Conservation (phyloP, 53 echinoderm and acorn worm species). For the Paracentrotus lividus region DNA sequence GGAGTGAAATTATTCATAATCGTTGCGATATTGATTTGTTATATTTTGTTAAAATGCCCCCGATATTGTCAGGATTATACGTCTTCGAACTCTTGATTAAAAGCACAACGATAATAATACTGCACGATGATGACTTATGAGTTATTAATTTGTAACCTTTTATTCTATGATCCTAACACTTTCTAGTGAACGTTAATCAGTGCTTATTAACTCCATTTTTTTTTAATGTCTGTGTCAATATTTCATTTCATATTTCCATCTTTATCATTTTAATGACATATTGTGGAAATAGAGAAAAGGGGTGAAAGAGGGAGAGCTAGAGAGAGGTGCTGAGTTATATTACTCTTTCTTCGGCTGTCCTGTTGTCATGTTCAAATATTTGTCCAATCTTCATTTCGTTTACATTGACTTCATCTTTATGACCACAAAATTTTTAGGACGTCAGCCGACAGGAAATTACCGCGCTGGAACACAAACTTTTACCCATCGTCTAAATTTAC, state of each 20-base stretch:
- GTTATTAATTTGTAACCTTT: too few species aligned
- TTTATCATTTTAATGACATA: not conserved
- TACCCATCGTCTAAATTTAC: not conserved
- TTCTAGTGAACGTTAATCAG: too few species aligned
- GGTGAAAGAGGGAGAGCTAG: too few species aligned
- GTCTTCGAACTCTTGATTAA: too few species aligned
- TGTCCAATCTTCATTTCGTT: slow-evolving; percentile 13
- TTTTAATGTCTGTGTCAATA: not conserved
- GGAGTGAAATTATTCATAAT: too few species aligned
- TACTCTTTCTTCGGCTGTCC: not conserved
- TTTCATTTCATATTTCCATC: not conserved
- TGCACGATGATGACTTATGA: too few species aligned
- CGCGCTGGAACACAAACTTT: slow-evolving; percentile 9
- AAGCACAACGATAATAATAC: too few species aligned
- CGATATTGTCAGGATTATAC: too few species aligned
- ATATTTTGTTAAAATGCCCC: too few species aligned
- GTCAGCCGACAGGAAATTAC: slow-evolving; percentile 30
- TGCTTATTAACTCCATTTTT: too few species aligned
- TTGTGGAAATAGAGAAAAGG: not conserved
- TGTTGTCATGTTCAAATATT: not conserved
- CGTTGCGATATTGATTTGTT: too few species aligned
- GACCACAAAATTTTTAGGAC: not conserved
- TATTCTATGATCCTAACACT: too few species aligned
- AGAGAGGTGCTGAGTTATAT: not conserved
- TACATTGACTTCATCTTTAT: not conserved